Percentiles rank a stretch among this genome's conserved stretches.
Evolutionary conservation across 2,113 vertebrate genomes (phyloP).

Genomic region (Mirounga angustirostris): DNA sequence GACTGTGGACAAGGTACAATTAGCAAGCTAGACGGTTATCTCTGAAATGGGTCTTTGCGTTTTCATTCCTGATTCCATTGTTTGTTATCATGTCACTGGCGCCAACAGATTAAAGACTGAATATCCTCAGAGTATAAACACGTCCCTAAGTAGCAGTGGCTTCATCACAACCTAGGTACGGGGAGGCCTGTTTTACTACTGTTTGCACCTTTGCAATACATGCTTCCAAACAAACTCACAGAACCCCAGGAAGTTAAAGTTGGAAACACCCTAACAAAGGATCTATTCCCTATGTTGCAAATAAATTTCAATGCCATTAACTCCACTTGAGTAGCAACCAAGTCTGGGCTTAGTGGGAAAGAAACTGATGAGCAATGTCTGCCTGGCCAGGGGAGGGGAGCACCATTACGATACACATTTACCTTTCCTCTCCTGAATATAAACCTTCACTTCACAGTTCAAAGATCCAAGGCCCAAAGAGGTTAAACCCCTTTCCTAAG

Average conservation of each 20-base stretch:
- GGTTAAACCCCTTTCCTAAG: conserved; percentile 7
- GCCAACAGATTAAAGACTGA: conserved; percentile 5
- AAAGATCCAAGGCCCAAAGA: conserved; percentile 10
- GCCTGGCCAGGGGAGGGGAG: neutral
- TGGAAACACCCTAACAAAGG: conserved; percentile 28
- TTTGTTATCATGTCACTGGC: neutral
- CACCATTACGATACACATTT: neutral
- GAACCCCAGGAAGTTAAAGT: neutral
- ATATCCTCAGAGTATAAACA: neutral
- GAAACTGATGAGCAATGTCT: neutral
- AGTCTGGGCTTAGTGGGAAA: neutral
- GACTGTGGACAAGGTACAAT: conserved; percentile 53
- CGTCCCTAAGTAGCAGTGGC: neutral
- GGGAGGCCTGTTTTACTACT: neutral
- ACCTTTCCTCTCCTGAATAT: neutral
- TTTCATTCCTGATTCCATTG: conserved; percentile 29
- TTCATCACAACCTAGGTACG: neutral
- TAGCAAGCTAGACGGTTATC: conserved; percentile 67
- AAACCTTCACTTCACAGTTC: neutral
- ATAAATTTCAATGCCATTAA: neutral
- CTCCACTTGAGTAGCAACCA: neutral
- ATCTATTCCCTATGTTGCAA: neutral
- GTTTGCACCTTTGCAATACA: neutral
- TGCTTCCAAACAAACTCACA: conserved; percentile 12
- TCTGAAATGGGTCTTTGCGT: conserved; percentile 55